Percentiles rank a stretch among this genome's conserved stretches.
Evolutionary conservation across 2,888 invertebrate genomes (phyloP).

Genomic region (Papilio protenor): DNA sequence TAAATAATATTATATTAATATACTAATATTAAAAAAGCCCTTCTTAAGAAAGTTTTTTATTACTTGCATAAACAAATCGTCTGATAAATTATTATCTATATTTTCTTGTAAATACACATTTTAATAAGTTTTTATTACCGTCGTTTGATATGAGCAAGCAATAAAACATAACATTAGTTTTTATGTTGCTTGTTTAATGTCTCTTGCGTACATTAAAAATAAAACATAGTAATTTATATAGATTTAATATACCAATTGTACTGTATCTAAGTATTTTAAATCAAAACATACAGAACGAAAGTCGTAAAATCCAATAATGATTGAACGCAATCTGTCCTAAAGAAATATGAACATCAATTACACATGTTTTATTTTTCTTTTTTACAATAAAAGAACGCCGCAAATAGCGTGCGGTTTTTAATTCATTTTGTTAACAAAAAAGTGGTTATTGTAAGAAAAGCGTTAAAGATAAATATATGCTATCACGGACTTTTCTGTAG

Average conservation of each 20-base stretch:
- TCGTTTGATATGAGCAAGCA: slow-evolving; percentile 7
- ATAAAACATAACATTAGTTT: slow-evolving; percentile 15
- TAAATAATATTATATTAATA: too few relatives aligned
- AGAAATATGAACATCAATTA: slow-evolving; percentile 26
- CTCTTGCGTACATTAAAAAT: neutral
- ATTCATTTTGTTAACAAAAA: too few relatives aligned
- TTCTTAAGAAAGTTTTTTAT: slow-evolving; percentile 4
- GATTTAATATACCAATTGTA: slow-evolving; percentile 11
- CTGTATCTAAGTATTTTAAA: neutral
- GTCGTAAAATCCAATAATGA: slow-evolving; percentile 15
- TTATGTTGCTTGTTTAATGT: slow-evolving; percentile 14
- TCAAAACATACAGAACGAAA: slow-evolving; percentile 14
- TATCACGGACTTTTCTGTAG: too few relatives aligned
- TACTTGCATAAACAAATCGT: neutral
- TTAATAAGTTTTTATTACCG: slow-evolving; percentile 9
- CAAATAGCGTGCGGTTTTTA: too few relatives aligned
- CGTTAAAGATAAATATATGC: too few relatives aligned
- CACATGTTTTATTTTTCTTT: slow-evolving; percentile 20
- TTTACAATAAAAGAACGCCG: too few relatives aligned
- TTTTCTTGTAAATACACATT: neutral
- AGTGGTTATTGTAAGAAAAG: too few relatives aligned
- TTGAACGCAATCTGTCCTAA: slow-evolving; percentile 18
- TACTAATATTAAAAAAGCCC: too few relatives aligned
- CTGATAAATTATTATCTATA: neutral
- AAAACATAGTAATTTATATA: slow-evolving; percentile 8